Base-by-base conservation (phyloP, 1,140 invertebrate species). In the Dolichoris vasculosae region DNA sequence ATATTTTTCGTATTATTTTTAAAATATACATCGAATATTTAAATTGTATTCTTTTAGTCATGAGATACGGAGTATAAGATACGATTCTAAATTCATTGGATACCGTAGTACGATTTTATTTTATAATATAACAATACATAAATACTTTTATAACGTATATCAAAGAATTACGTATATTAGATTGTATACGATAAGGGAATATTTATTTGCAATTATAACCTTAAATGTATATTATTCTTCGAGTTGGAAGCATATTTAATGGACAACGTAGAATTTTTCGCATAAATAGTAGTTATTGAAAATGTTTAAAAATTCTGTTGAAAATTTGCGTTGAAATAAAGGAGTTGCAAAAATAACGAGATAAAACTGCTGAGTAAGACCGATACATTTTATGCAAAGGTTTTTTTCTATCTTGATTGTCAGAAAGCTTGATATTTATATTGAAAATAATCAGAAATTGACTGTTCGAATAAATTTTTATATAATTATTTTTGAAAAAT, bases 401-500 rank as follows among this genome's bases (percentile, higher is more conserved):
- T 55, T 48, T 48, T 76, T 48, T 76, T 23, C 4, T 67, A 51
- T 76, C 35, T 40, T 71, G 15, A 76, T 76, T 76, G 20, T 48
- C 32, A 15, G 43, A 26, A 40, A 48, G 48, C 1, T 76, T 77
- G 75, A 55, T 43, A 32, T 67, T 67, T 67, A 59, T 17, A 32
- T 32, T 35, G 9, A 9, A 64, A 64, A 67, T 35, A 35, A 17
- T 32, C 15, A 35, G 63, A 67, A 67, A 67, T 23, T 67, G 15
- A 32, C 20, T 6, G 23, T 59, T 17, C 6, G 3, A 59, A 59
- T 59, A 3, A 59, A 20, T 4, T 59, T 6, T 59, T 59, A 59
- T 9, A 51, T 46, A 46, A 46, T 13, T 6, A 46, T 13, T 46
- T 46, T 46, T 7, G 43, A 46, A 46, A 13, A 7, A 46, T 46